Conservation (phyloP, 1,140 invertebrate species). For the Heliconius congener region DNA sequence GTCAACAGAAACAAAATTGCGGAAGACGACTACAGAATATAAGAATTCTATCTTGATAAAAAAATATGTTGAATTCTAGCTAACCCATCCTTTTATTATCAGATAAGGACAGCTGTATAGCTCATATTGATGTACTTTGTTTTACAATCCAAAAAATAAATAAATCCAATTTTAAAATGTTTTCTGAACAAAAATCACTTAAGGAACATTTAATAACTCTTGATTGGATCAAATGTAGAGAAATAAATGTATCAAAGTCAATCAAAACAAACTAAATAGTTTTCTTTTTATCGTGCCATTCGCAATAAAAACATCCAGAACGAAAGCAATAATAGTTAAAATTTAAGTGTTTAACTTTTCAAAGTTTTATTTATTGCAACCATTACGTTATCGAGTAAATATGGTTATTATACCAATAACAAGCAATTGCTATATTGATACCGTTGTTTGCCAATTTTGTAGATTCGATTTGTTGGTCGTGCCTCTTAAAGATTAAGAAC, state of each 20-base stretch:
- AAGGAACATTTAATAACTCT: neutral
- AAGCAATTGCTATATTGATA: conserved; percentile 24
- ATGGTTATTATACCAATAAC: conserved; percentile 34
- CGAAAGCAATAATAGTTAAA: conserved; percentile 31
- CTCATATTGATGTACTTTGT: too few species aligned
- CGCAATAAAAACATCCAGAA: conserved; percentile 27
- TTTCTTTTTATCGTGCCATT: conserved; percentile 23
- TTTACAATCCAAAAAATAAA: neutral
- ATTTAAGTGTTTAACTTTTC: conserved; percentile 37
- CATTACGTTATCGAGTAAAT: conserved; percentile 32
- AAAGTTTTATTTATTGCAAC: conserved; percentile 34
- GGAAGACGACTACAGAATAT: too few species aligned
- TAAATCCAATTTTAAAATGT: neutral
- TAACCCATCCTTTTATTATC: too few species aligned
- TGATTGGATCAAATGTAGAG: neutral
- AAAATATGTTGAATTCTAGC: too few species aligned
- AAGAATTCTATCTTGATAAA: too few species aligned
- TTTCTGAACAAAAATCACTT: neutral
- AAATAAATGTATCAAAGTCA: neutral
- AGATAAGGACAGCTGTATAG: too few species aligned
- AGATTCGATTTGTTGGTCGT: neutral
- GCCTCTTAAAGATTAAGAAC: neutral
- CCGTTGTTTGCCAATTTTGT: conserved; percentile 19
- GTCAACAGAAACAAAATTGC: too few species aligned
- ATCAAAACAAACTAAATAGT: neutral